A percentile compares a stretch with the other conserved stretches of the same genome.
These are phyloP conservation scores for Motacilla alba DNA, from an alignment of 2,113 vertebrate genomes.

Conservation along the genomic window DNA sequence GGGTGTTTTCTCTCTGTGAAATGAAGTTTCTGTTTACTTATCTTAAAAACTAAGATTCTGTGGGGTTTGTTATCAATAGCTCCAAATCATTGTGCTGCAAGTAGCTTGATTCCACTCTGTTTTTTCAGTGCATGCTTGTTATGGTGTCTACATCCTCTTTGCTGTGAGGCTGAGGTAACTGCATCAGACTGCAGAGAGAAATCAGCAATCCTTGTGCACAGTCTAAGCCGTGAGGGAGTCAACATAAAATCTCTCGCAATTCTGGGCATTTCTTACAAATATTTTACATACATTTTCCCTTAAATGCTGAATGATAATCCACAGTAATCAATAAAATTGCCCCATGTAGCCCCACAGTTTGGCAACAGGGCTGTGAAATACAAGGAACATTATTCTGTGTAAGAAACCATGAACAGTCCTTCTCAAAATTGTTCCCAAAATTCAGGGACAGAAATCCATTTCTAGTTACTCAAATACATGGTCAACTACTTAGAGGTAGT, in stretches of 20 bases:
- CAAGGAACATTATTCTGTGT: not conserved
- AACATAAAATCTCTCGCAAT: not conserved
- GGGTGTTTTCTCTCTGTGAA: not conserved
- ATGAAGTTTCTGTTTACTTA: not conserved
- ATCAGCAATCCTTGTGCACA: not conserved
- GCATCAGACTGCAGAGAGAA: not conserved
- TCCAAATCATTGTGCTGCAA: not conserved
- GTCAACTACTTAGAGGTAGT: not conserved
- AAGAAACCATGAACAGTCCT: not conserved
- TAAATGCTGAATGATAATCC: not conserved
- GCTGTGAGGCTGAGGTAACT: not conserved
- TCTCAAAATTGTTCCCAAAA: not conserved
- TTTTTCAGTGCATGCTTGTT: not conserved
- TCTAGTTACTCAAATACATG: not conserved
- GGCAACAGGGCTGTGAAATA: not conserved
- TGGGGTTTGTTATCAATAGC: not conserved
- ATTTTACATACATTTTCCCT: not conserved
- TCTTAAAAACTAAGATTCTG: not conserved
- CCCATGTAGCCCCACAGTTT: not conserved
- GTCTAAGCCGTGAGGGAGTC: not conserved
- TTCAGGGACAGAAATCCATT: not conserved
- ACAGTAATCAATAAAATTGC: not conserved
- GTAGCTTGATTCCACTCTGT: not conserved
- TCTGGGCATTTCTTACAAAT: not conserved
- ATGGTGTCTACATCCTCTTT: not conserved